These are phyloP conservation scores for Platichthys flesus DNA, from an alignment of 2,113 vertebrate genomes.

Conservation along the genomic window DNA sequence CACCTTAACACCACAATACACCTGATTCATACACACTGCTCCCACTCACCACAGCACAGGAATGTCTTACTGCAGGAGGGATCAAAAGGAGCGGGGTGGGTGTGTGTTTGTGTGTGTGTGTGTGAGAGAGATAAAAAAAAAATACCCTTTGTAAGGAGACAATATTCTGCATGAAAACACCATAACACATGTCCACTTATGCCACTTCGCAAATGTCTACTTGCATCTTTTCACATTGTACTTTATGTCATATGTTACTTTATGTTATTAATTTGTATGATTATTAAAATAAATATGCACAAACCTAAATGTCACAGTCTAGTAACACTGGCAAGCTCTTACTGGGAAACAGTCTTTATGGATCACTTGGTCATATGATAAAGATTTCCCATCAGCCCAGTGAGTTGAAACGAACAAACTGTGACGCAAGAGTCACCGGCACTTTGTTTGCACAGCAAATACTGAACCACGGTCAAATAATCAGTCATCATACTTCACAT, in stretches of 20 bases:
- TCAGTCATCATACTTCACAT: conserved; percentile 23
- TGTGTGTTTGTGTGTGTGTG: conserved; percentile 7
- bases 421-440: conserved; percentile 1
- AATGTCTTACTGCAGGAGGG: conserved; percentile 66
- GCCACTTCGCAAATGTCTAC: too few species aligned
- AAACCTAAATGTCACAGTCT: too few species aligned
- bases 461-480: conserved; percentile 6
- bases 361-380: conserved; percentile 37
- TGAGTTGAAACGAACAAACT: conserved; percentile 29
- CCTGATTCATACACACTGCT: conserved; percentile 67
- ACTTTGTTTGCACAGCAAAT: conserved; percentile 38
- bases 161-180: too few species aligned
- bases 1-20: conserved; percentile 68
- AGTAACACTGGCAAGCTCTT: neutral
- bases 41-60: conserved; percentile 56
- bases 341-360: conserved; percentile 2
- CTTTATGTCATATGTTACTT: too few species aligned
- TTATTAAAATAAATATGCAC: too few species aligned
- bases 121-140: neutral
- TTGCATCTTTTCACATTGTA: too few species aligned
- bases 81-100: conserved; percentile 62
- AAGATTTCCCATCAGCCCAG: conserved; percentile 21
- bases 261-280: too few species aligned
- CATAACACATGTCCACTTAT: too few species aligned
- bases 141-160: too few species aligned